phyloP scores from a whole-genome alignment of 2,113 vertebrate species.

The Odocoileus virginianus region DNA sequence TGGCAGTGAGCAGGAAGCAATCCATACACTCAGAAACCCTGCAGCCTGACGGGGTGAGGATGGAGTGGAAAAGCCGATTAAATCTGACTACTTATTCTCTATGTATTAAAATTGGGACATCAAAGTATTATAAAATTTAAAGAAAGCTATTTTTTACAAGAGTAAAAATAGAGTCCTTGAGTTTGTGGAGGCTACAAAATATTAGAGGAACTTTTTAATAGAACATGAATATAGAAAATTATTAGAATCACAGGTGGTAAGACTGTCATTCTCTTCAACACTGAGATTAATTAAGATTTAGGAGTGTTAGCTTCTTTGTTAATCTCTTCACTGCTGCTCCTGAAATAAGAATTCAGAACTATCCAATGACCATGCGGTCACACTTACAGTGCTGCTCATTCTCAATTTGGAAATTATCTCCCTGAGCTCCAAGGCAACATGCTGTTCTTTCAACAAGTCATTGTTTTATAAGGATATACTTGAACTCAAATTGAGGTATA shows the following conservation, averaged over 20 bases:
- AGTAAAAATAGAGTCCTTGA: neutral
- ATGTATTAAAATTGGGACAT: neutral
- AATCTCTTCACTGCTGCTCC: neutral
- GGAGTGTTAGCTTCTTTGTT: neutral
- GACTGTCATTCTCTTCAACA: slow-evolving; percentile 1
- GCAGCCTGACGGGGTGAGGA: neutral
- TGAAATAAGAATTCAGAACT: slow-evolving; percentile 25
- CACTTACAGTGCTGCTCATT: neutral
- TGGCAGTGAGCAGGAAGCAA: neutral
- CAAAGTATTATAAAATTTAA: neutral
- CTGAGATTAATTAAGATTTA: slow-evolving; percentile 10
- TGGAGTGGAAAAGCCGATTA: neutral
- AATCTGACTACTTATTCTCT: neutral
- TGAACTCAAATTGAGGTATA: slow-evolving; percentile 7
- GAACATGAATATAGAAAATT: neutral
- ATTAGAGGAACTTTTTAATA: neutral
- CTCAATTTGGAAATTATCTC: slow-evolving; percentile 27
- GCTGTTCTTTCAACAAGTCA: neutral
- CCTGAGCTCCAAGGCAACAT: neutral
- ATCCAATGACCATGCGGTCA: neutral
- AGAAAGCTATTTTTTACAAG: neutral
- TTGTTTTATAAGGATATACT: neutral
- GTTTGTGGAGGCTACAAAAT: neutral
- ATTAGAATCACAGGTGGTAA: slow-evolving; percentile 19
- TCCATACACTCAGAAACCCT: neutral